Percentiles rank a stretch among this genome's conserved stretches.
These are phyloP conservation scores for Caradrina clavipalpis DNA, from an alignment of 2,888 invertebrate species.

Conservation along the genomic window DNA sequence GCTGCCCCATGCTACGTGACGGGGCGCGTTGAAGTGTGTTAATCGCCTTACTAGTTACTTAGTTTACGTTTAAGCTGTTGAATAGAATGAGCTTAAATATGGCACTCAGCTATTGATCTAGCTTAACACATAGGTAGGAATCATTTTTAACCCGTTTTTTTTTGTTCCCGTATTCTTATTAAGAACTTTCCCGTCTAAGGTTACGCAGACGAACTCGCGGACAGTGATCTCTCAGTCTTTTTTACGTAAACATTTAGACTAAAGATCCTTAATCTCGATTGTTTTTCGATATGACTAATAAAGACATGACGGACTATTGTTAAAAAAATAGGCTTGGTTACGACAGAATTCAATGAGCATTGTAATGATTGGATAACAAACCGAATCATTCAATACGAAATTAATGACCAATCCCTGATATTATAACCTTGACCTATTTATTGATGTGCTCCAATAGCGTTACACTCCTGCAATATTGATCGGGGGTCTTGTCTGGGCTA, in stretches of 20 bases:
- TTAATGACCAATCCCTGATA: constrained; percentile 11
- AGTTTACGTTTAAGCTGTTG: too few relatives aligned
- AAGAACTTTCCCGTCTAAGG: too few relatives aligned
- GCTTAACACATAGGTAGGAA: too few relatives aligned
- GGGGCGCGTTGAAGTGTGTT: too few relatives aligned
- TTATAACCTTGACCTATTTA: constrained; percentile 24
- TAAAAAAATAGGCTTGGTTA: constrained; percentile 32
- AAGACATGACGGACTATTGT: constrained; percentile 22
- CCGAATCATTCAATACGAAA: constrained; percentile 13
- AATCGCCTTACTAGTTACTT: too few relatives aligned
- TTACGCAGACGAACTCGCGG: too few relatives aligned
- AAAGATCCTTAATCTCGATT: constrained; percentile 7
- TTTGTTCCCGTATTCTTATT: too few relatives aligned
- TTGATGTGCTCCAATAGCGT: neutral
- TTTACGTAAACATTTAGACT: neutral
- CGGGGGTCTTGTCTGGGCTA: constrained; percentile 17
- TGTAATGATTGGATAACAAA: constrained; percentile 28
- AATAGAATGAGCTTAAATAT: too few relatives aligned
- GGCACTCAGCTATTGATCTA: too few relatives aligned
- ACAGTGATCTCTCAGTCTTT: too few relatives aligned
- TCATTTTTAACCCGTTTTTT: too few relatives aligned
- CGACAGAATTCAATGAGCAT: constrained; percentile 33
- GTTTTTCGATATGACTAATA: neutral
- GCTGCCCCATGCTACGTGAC: too few relatives aligned
- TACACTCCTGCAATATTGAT: constrained; percentile 44